Percentiles rank a stretch among this genome's conserved stretches.
These are phyloP conservation scores for Callinectes sapidus DNA, from an alignment of 2,888 invertebrate species.

Conservation along the genomic window DNA sequence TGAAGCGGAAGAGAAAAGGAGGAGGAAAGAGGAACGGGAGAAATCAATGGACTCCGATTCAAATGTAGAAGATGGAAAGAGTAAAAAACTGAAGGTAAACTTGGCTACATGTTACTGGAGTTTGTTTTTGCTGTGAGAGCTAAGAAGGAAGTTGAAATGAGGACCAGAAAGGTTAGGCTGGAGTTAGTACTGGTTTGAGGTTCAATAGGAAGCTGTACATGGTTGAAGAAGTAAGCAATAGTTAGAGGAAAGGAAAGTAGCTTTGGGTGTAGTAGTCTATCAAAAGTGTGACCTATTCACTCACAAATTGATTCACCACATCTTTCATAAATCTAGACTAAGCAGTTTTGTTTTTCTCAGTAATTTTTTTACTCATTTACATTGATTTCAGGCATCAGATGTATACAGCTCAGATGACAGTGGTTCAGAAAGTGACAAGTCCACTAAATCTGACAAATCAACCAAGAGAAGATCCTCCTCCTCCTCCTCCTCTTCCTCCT, in stretches of 20 bases:
- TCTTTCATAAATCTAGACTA: no score
- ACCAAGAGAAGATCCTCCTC: constrained; percentile 68
- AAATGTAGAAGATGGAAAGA: constrained; percentile 79
- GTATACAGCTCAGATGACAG: constrained; percentile 84
- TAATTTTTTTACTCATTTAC: neutral
- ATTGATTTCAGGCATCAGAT: constrained; percentile 59
- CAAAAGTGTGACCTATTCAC: no score
- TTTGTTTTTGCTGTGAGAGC: neutral
- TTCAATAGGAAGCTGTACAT: no score
- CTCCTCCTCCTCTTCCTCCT: constrained; percentile 65
- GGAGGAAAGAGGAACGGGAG: constrained; percentile 76
- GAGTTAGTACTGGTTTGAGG: no score
- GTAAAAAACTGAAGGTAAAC: constrained; percentile 86
- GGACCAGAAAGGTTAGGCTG: no score
- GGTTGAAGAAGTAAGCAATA: no score
- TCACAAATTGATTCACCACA: no score
- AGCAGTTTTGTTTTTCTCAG: no score
- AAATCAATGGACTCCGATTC: constrained; percentile 77
- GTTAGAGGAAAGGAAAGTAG: no score
- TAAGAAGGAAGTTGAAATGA: no score
- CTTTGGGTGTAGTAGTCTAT: no score
- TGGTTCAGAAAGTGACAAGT: constrained; percentile 83
- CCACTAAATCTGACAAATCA: constrained; percentile 73
- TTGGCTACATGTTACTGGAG: neutral
- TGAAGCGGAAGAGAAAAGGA: constrained; percentile 56